Percentiles rank a stretch among this genome's conserved stretches.
Conservation (phyloP, 2,888 invertebrate genomes). For the Lasioglossum oenotherae region DNA sequence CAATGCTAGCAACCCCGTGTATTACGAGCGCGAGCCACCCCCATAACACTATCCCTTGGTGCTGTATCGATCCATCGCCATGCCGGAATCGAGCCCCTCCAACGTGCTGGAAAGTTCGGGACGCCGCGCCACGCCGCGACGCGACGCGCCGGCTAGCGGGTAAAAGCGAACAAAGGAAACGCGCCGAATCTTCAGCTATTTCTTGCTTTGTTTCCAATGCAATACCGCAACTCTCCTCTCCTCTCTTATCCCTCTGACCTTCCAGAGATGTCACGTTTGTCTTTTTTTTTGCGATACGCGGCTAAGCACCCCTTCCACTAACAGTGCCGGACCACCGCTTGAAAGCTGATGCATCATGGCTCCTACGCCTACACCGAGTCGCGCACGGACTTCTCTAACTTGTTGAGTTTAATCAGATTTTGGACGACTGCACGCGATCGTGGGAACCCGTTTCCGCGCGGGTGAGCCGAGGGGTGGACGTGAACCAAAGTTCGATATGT, state of each 20-base stretch:
- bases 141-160: conserved; percentile 47
- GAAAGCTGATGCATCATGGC: conserved; percentile 22
- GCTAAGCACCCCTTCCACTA: neutral
- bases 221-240: neutral
- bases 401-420: conserved; percentile 18
- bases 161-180: conserved; percentile 65
- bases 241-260: neutral
- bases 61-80: conserved; percentile 80
- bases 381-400: neutral
- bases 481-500: neutral
- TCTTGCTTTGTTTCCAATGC: conserved; percentile 54
- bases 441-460: neutral
- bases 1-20: conserved; percentile 75
- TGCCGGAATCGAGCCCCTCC: conserved; percentile 73
- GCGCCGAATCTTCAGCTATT: conserved; percentile 44
- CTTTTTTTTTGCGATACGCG: neutral
- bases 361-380: conserved; percentile 2
- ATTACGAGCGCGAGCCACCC: conserved; percentile 77
- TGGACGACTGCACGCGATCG: conserved; percentile 2
- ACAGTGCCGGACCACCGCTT: neutral
- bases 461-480: neutral
- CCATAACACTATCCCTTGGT: conserved; percentile 81
- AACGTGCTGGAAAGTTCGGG: conserved; percentile 68
- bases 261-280: conserved; percentile 31
- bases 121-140: conserved; percentile 38